Evolutionary conservation across 2,113 vertebrate species (phyloP).

Genomic region (Raja brachyura): DNA sequence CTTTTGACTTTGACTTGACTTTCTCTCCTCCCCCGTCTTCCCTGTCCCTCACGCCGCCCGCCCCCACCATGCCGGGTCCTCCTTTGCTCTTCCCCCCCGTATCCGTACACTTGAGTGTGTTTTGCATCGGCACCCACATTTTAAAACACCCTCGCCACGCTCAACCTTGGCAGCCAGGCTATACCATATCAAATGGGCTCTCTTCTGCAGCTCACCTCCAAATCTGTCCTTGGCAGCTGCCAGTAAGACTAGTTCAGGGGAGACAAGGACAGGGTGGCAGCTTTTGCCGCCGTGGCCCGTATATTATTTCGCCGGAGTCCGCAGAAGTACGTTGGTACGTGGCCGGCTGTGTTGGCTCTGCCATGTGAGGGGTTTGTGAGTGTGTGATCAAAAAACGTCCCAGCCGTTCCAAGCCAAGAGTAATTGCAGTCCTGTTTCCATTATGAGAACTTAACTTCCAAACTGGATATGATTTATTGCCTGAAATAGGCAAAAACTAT

Average conservation of each 20-base stretch:
- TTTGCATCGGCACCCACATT: background rate
- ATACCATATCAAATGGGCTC: background rate
- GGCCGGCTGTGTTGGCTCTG: background rate
- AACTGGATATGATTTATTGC: background rate
- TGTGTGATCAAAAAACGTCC: background rate
- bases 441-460: background rate
- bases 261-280: no score
- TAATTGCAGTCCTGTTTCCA: background rate
- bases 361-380: background rate
- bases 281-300: background rate
- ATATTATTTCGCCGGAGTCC: background rate
- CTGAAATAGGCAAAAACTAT: background rate
- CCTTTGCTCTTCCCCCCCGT: no score
- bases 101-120: no score
- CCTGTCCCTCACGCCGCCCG: no score
- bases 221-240: background rate
- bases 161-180: background rate
- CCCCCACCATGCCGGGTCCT: no score
- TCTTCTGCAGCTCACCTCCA: background rate
- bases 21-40: no score
- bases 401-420: background rate
- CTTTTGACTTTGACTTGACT: no score
- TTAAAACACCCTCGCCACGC: background rate
- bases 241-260: background rate
- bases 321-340: background rate